Percentiles rank a stretch among this genome's conserved stretches.
These are phyloP conservation scores for Euclidia mi DNA, from an alignment of 2,888 invertebrate genomes.

Conservation along the genomic window DNA sequence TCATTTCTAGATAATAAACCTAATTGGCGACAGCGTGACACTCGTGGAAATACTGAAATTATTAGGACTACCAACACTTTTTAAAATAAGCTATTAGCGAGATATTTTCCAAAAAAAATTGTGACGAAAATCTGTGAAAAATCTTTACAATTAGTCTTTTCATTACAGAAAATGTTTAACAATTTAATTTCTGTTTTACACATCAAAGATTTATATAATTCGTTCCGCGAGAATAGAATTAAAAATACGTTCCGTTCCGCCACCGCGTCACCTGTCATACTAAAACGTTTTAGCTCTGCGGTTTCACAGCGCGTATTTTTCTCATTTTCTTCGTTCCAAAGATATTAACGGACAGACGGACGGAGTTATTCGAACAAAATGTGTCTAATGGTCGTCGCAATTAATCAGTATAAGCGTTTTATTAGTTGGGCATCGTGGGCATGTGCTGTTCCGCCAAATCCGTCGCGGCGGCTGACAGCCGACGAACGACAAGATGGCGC, in stretches of 20 bases:
- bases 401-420: conserved; percentile 85
- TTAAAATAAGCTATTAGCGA: too few species aligned
- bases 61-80: too few species aligned
- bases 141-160: conserved; percentile 35
- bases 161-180: conserved; percentile 35
- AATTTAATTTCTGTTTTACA: conserved; percentile 47
- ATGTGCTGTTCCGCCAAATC: conserved; percentile 76
- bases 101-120: too few species aligned
- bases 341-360: conserved; percentile 60
- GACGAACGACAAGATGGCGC: conserved; percentile 53
- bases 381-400: conserved; percentile 67
- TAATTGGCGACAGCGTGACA: too few species aligned
- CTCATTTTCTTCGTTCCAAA: conserved; percentile 59
- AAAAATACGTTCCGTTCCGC: conserved; percentile 69
- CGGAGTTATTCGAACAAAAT: conserved; percentile 54
- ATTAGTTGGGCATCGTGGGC: conserved; percentile 70
- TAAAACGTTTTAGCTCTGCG: conserved; percentile 73
- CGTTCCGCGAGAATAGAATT: conserved; percentile 62
- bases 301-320: conserved; percentile 62
- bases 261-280: conserved; percentile 50
- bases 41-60: too few species aligned
- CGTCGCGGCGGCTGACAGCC: conserved; percentile 71
- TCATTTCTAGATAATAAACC: too few species aligned
- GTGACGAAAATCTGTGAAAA: conserved; percentile 1
- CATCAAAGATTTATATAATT: conserved; percentile 67